A percentile compares a stretch with the other conserved stretches of the same genome.
Evolutionary conservation across 1,140 invertebrate genomes (phyloP).

Genomic region (Neodiprion pinetum): DNA sequence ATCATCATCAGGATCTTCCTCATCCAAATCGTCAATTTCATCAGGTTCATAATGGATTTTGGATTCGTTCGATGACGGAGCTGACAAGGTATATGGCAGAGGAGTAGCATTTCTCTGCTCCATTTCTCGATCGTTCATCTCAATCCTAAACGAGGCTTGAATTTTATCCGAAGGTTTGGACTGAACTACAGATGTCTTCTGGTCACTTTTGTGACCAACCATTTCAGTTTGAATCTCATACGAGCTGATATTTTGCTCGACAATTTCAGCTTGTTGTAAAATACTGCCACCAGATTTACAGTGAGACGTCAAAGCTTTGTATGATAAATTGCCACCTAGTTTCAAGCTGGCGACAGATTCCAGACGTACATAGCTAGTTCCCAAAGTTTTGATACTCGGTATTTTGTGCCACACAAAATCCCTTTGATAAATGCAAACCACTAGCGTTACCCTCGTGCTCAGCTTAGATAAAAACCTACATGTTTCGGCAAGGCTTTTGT

Average conservation of each 20-base stretch:
- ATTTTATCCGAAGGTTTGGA: constrained; percentile 29
- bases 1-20: constrained; percentile 67
- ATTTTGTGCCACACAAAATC: constrained; percentile 45
- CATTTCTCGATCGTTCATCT: constrained; percentile 51
- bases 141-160: constrained; percentile 51
- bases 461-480: constrained; percentile 49
- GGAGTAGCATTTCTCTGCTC: constrained; percentile 48
- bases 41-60: constrained; percentile 65
- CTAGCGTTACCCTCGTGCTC: constrained; percentile 36
- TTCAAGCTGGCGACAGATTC: constrained; percentile 26
- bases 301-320: constrained; percentile 37
- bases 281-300: constrained; percentile 45
- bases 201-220: neutral
- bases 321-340: constrained; percentile 38
- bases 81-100: constrained; percentile 46
- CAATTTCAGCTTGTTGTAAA: constrained; percentile 38
- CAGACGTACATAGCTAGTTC: constrained; percentile 49
- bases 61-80: constrained; percentile 43
- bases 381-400: constrained; percentile 50
- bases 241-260: constrained; percentile 43
- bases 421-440: constrained; percentile 53
- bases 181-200: constrained; percentile 14
- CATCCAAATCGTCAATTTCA: constrained; percentile 63
- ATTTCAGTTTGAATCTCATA: constrained; percentile 38
- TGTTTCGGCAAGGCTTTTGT: constrained; percentile 42